These are phyloP conservation scores for Cosmia trapezina DNA, from an alignment of 2,888 invertebrate species.

Conservation along the genomic window DNA sequence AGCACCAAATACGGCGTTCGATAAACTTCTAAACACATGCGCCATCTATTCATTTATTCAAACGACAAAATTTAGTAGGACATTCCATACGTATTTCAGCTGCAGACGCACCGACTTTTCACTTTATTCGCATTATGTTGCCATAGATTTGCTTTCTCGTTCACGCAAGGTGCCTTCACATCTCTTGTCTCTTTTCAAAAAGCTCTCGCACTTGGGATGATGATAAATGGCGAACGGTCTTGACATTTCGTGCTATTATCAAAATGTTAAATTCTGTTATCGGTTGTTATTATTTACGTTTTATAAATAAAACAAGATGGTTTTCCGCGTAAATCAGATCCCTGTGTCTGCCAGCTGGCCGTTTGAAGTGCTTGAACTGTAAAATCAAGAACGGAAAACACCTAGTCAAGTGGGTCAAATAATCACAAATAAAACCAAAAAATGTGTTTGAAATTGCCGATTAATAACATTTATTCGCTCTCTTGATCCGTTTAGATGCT, in stretches of 20 bases:
- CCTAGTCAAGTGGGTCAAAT: constrained; percentile 63
- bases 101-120: constrained; percentile 56
- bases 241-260: constrained; percentile 82
- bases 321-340: constrained; percentile 54
- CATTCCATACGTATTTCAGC: constrained; percentile 40
- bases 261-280: constrained; percentile 76
- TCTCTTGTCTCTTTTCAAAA: constrained; percentile 72
- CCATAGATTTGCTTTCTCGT: constrained; percentile 67
- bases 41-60: constrained; percentile 76
- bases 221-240: constrained; percentile 84
- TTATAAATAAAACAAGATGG: constrained; percentile 80
- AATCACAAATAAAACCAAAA: constrained; percentile 58
- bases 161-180: constrained; percentile 46
- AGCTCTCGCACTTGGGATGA: constrained; percentile 69
- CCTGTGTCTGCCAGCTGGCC: constrained; percentile 42
- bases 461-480: constrained; percentile 28
- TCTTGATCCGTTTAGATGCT: constrained; percentile 24
- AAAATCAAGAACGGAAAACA: constrained; percentile 58
- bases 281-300: constrained; percentile 69
- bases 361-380: constrained; percentile 57
- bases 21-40: constrained; percentile 87
- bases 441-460: constrained; percentile 45
- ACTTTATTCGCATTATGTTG: constrained; percentile 70
- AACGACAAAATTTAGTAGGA: constrained; percentile 65
- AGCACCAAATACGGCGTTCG: constrained; percentile 83